Evolutionary conservation across 2,113 vertebrate genomes (phyloP).

Genomic region (Petaurus breviceps): DNA sequence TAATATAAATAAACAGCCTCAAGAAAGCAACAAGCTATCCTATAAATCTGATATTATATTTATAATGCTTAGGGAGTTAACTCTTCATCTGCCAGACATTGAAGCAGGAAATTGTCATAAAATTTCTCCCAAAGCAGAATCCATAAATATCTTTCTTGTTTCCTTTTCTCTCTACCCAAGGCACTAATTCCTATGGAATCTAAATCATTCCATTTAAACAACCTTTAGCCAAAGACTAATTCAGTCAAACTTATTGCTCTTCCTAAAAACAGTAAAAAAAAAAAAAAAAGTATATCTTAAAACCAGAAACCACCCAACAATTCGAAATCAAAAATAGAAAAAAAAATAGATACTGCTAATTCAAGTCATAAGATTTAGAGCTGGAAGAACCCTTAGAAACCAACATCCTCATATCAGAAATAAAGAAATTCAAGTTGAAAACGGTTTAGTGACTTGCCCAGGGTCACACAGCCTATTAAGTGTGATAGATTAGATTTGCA

Average conservation of each 20-base stretch:
- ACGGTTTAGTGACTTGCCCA: not conserved
- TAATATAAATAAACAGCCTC: not conserved
- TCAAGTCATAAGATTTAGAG: not conserved
- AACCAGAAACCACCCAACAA: not conserved
- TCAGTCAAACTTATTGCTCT: not conserved
- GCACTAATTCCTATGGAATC: constrained; percentile 5
- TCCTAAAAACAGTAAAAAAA: not conserved
- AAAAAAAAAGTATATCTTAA: too few relatives aligned
- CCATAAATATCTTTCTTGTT: not conserved
- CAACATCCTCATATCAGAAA: not conserved
- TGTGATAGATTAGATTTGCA: not conserved
- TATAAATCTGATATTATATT: not conserved
- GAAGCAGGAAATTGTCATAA: not conserved
- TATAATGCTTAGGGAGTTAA: not conserved
- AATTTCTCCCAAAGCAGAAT: not conserved
- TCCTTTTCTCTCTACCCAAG: not conserved
- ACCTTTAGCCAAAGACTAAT: not conserved
- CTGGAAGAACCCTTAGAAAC: not conserved
- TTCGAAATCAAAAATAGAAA: not conserved
- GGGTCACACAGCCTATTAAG: not conserved
- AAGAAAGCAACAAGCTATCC: not conserved
- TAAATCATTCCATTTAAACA: not conserved
- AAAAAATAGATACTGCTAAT: not conserved
- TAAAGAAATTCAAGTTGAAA: not conserved
- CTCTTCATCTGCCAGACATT: not conserved